A percentile compares a stretch with the other conserved stretches of the same genome.
These are phyloP conservation scores for Corythaixoides concolor DNA, from an alignment of 2,113 vertebrate genomes.

Conservation along the genomic window DNA sequence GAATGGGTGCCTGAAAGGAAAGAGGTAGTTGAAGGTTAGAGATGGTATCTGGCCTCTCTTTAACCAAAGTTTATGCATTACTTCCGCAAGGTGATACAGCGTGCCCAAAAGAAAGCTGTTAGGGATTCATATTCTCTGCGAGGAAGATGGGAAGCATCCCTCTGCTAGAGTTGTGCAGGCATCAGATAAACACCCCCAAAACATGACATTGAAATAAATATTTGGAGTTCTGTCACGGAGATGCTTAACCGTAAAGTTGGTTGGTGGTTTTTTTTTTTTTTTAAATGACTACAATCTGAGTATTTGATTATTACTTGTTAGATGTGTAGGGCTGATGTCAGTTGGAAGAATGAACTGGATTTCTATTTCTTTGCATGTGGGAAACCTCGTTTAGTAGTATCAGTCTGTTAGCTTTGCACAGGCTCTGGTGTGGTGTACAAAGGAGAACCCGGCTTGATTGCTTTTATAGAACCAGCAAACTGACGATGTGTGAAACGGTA, in stretches of 20 bases:
- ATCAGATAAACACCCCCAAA: no score
- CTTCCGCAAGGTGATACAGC: neutral
- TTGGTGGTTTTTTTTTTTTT: neutral
- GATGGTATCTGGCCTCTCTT: neutral
- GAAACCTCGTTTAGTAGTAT: neutral
- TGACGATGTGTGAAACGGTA: neutral
- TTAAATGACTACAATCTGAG: neutral
- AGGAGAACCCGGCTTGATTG: neutral
- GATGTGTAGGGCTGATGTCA: neutral
- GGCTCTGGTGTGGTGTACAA: neutral
- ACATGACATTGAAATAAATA: neutral
- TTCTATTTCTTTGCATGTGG: neutral
- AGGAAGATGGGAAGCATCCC: neutral
- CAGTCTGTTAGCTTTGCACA: neutral
- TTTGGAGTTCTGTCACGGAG: neutral
- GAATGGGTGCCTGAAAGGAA: neutral
- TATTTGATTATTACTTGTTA: neutral
- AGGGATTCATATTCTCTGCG: neutral
- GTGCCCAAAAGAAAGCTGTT: neutral
- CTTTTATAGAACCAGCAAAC: neutral
- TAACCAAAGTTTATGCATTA: neutral
- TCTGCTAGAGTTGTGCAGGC: neutral
- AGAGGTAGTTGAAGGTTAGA: neutral
- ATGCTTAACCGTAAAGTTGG: neutral
- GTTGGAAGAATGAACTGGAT: neutral